Evolutionary conservation across 2,888 invertebrate genomes (phyloP).

Genomic region (Portevinia maculata): DNA sequence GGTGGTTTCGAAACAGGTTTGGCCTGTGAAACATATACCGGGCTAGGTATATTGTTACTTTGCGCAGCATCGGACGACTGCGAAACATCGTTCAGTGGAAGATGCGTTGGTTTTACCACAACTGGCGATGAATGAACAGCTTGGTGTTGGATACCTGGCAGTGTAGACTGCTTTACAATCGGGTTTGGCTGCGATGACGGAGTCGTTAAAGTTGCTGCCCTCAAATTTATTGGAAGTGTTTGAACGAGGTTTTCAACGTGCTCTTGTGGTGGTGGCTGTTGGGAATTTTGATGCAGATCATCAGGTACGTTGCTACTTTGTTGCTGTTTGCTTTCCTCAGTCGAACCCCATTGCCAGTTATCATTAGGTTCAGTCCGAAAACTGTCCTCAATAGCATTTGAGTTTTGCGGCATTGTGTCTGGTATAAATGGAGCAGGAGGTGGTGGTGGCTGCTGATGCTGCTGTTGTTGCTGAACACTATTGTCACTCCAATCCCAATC

Average conservation of each 20-base stretch:
- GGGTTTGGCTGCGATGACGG: constrained; percentile 73
- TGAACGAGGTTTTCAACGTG: constrained; percentile 19
- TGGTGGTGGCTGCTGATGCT: constrained; percentile 51
- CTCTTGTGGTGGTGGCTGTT: constrained; percentile 77
- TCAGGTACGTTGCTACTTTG: constrained; percentile 20
- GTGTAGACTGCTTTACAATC: constrained; percentile 63
- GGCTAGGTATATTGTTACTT: constrained; percentile 76
- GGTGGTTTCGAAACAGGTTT: constrained; percentile 78
- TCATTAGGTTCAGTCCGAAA: constrained; percentile 84
- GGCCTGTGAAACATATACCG: constrained; percentile 78
- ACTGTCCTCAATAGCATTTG: constrained; percentile 85
- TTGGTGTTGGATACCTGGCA: constrained; percentile 34
- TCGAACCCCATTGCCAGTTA: constrained; percentile 86
- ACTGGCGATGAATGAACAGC: constrained; percentile 80
- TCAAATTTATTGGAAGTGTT: constrained; percentile 26
- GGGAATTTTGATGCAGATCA: constrained; percentile 85
- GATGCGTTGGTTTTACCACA: constrained; percentile 82
- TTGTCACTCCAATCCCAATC: constrained; percentile 81
- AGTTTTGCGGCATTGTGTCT: constrained; percentile 50
- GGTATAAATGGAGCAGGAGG: constrained; percentile 30
- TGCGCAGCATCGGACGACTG: constrained; percentile 51
- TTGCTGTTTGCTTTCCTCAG: constrained; percentile 82
- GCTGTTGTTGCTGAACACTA: constrained; percentile 37
- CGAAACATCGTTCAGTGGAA: constrained; percentile 72
- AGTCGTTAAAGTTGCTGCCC: constrained; percentile 28